Evolutionary conservation across 35 echinoderm and acorn worm genomes (phyloP).

Genomic region (Holothuria glaberrima): DNA sequence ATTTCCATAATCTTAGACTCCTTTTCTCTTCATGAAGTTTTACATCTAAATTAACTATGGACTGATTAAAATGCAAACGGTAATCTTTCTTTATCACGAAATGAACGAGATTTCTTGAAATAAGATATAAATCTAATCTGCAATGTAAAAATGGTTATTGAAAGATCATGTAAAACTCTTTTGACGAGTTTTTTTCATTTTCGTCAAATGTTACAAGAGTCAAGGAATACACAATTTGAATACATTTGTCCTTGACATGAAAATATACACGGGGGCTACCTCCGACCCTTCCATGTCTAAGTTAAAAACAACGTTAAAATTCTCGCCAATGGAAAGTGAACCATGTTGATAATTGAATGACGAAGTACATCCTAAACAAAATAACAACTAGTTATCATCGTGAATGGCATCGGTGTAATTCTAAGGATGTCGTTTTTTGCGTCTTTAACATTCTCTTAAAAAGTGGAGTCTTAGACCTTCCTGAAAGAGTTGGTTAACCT

Average conservation of each 20-base stretch:
- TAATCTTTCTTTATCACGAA: too few relatives aligned
- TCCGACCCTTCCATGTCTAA: too few relatives aligned
- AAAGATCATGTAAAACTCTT: conserved; percentile 9
- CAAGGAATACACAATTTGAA: neutral
- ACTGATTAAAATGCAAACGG: too few relatives aligned
- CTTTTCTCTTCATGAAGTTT: too few relatives aligned
- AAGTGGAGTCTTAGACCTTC: neutral
- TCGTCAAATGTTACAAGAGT: conserved; percentile 2
- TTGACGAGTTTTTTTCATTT: neutral
- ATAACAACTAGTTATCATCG: too few relatives aligned
- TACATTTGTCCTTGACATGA: neutral
- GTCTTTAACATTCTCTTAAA: neutral
- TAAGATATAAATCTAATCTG: neutral
- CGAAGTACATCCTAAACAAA: too few relatives aligned
- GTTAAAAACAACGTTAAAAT: too few relatives aligned
- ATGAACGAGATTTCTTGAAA: too few relatives aligned
- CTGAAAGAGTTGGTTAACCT: neutral
- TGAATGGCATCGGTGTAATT: neutral
- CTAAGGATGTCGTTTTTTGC: neutral
- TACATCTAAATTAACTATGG: too few relatives aligned
- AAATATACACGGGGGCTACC: neutral
- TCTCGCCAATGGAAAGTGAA: too few relatives aligned
- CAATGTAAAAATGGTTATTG: neutral
- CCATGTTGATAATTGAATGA: too few relatives aligned
- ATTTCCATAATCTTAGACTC: too few relatives aligned